A percentile compares a stretch with the other conserved stretches of the same genome.
These are phyloP conservation scores for Mormyrus proboscirostris DNA, from an alignment of 2,797 vertebrate species.

Conservation along the genomic window DNA sequence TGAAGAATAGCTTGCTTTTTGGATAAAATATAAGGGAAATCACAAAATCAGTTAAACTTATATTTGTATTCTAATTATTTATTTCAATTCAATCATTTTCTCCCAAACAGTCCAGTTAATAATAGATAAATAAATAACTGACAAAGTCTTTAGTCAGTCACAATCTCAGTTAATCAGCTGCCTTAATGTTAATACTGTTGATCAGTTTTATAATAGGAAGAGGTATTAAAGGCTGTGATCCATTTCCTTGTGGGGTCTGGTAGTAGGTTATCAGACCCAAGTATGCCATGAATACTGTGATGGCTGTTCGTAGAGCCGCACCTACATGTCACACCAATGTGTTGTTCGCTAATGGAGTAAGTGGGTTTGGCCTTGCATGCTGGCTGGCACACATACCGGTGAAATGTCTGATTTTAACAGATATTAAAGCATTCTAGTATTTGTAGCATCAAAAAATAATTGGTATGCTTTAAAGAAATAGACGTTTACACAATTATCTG, in stretches of 20 bases:
- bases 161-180: slow-evolving; percentile 49
- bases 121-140: background rate
- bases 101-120: background rate
- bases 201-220: slow-evolving; percentile 6
- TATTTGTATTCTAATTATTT: slow-evolving; percentile 7
- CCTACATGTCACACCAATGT: background rate
- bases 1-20: background rate
- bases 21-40: background rate
- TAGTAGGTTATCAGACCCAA: background rate
- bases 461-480: slow-evolving; percentile 8
- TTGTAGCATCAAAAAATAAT: background rate
- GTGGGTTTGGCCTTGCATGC: background rate
- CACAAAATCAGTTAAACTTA: slow-evolving; percentile 9
- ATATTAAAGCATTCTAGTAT: background rate
- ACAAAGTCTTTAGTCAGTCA: slow-evolving; percentile 26
- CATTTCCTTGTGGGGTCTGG: background rate
- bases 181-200: slow-evolving; percentile 55
- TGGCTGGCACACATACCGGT: background rate
- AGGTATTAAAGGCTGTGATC: background rate
- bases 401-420: background rate
- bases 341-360: background rate
- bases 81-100: background rate
- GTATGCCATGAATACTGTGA: slow-evolving; percentile 11
- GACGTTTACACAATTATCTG: slow-evolving; percentile 6
- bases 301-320: background rate